These are phyloP conservation scores for Drosophila nebulosa DNA, from an alignment of 1,140 invertebrate genomes.

Conservation along the genomic window DNA sequence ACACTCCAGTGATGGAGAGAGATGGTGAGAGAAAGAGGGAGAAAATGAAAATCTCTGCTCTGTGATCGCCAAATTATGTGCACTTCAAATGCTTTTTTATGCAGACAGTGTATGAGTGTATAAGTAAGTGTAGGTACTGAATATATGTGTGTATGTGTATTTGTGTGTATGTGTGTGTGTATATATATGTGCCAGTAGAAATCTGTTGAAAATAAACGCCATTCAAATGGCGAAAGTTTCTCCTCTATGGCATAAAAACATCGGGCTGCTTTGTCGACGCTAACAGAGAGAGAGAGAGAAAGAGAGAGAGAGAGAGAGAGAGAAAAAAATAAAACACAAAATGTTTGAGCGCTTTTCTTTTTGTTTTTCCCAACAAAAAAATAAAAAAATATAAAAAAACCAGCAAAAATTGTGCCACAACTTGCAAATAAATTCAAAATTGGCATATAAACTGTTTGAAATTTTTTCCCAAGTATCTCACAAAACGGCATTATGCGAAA, in stretches of 20 bases:
- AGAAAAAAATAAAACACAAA: constrained; percentile 5
- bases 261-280: constrained; percentile 48
- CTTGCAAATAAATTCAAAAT: not conserved
- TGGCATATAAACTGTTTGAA: not conserved
- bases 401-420: not conserved
- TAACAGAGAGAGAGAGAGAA: constrained; percentile 16
- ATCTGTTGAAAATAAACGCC: constrained; percentile 58
- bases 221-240: constrained; percentile 56
- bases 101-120: not conserved
- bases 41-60: constrained; percentile 45
- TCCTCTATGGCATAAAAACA: constrained; percentile 42
- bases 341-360: constrained; percentile 10
- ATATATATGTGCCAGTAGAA: constrained; percentile 16
- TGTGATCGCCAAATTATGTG: constrained; percentile 65
- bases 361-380: constrained; percentile 19
- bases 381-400: no score
- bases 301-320: no score
- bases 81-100: constrained; percentile 51
- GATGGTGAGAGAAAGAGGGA: no score
- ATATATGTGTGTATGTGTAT: constrained; percentile 6
- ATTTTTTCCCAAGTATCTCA: not conserved
- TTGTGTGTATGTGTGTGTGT: not conserved
- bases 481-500: not conserved
- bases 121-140: constrained; percentile 2
- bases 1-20: not conserved